Base-by-base conservation (phyloP, 2,888 invertebrate species). In the Disparrhopalites patrizii region DNA sequence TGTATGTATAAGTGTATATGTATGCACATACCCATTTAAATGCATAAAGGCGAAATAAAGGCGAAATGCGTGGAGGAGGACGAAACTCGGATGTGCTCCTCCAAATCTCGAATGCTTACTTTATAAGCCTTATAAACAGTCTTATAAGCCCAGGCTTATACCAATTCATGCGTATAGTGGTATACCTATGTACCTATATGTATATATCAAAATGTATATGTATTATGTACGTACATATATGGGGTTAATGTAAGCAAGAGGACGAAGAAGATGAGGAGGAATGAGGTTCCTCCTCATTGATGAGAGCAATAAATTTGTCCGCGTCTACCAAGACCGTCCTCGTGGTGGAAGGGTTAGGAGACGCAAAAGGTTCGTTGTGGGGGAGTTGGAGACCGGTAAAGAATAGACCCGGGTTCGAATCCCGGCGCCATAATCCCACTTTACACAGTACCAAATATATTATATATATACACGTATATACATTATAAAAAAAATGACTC, bases 321-420 rank as follows among this genome's bases (percentile, higher is more conserved):
- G 47, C 2, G 8, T 20, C 25, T 47, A 47, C 47, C 47, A 25
- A 27, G 10, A 25, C 51, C 38, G 51, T 27, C 36, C 10, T 52
- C n/a, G 33, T 36, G 61, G 25, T 10, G 36, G 25, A 61, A 28
- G 51, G 61, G 51, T 31, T 31, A 50, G 27, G 47, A 30, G n/a
- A n/a, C n/a, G n/a, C n/a, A n/a, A n/a, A n/a, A n/a, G n/a, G n/a
- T n/a, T n/a, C n/a, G n/a, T n/a, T n/a, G n/a, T n/a, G n/a, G n/a
- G 61, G 30, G 40, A 27, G 33, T 25, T 8, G 18, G 5, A 10
- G 3, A 38, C 61, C 61, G 61, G 61, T 51, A 50, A 61, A 61
- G 61, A 61, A 51, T 51, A 50, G 36, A 30, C 33, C 36, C 50
- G 36, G 61, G 61, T 61, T 61, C 61, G 51, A 61, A 30, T 61